Evolutionary conservation across 2,888 invertebrate species (phyloP).

Genomic region (Netelia inedita): DNA sequence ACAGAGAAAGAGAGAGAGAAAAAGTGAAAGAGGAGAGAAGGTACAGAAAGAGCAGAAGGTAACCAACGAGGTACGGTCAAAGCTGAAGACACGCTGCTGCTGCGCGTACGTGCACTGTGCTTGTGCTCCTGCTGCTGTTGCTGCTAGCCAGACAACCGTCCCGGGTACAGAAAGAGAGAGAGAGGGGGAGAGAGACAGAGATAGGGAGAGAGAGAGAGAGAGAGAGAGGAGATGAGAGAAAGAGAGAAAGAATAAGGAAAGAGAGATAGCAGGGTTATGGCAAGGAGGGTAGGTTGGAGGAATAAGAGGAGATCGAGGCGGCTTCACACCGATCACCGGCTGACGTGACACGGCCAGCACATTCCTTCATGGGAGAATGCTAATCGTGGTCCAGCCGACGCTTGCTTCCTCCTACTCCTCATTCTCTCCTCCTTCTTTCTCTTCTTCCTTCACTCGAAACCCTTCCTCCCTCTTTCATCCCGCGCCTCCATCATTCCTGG

Average conservation of each 20-base stretch:
- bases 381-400: conserved; percentile 80
- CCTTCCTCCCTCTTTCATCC: conserved; percentile 59
- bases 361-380: conserved; percentile 82
- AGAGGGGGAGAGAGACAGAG: conserved; percentile 25
- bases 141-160: conserved; percentile 57
- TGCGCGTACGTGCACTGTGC: conserved; percentile 63
- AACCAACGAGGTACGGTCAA: conserved; percentile 73
- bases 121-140: conserved; percentile 57
- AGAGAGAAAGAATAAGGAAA: conserved; percentile 35
- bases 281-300: conserved; percentile 67
- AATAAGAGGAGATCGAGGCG: conserved; percentile 76
- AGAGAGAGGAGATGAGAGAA: conserved; percentile 22
- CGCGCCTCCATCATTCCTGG: conserved; percentile 52
- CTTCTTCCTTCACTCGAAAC: conserved; percentile 64
- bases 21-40: conserved; percentile 39
- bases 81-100: conserved; percentile 71
- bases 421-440: conserved; percentile 66
- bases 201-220: conserved; percentile 10
- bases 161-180: conserved; percentile 24
- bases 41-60: conserved; percentile 60
- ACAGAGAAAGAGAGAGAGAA: conserved; percentile 52
- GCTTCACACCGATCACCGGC: conserved; percentile 81
- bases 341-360: conserved; percentile 81
- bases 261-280: conserved; percentile 59
- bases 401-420: conserved; percentile 76